A percentile compares a stretch with the other conserved stretches of the same genome.
These are phyloP conservation scores for Sceloporus tristichus DNA, from an alignment of 2,113 vertebrate species.

Conservation along the genomic window DNA sequence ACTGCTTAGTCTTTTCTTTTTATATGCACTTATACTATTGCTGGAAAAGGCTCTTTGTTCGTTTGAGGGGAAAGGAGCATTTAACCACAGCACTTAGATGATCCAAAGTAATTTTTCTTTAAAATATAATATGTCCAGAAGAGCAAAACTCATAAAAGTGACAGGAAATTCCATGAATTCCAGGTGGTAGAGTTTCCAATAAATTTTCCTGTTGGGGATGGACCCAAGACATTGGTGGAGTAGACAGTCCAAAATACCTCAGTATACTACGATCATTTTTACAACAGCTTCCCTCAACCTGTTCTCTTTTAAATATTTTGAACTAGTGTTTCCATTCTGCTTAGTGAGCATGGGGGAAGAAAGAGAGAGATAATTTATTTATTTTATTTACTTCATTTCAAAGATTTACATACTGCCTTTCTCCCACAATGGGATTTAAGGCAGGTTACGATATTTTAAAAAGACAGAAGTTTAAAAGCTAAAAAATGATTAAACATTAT, in stretches of 20 bases:
- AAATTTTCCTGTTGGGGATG: constrained; percentile 14
- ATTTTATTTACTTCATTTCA: too few species aligned
- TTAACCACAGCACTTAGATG: constrained; percentile 11
- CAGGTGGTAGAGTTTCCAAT: constrained; percentile 20
- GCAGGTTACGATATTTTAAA: too few species aligned
- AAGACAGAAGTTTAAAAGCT: too few species aligned
- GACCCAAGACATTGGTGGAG: constrained; percentile 3
- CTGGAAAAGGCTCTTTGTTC: neutral
- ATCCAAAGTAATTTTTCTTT: neutral
- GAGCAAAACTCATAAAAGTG: constrained; percentile 23
- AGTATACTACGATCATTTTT: neutral
- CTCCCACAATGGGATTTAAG: too few species aligned
- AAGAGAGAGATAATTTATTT: too few species aligned
- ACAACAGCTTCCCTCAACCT: neutral
- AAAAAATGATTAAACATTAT: too few species aligned
- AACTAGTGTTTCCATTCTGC: neutral
- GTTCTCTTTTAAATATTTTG: neutral
- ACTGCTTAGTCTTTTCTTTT: neutral
- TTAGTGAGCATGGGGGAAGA: neutral
- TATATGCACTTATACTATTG: neutral
- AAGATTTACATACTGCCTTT: too few species aligned
- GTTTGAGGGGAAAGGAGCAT: neutral
- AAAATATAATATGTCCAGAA: neutral
- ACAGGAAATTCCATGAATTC: constrained; percentile 37
- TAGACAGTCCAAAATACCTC: constrained; percentile 5